Base-by-base conservation (phyloP, 2,797 vertebrate genomes). In the Chloroceryle amazona region DNA sequence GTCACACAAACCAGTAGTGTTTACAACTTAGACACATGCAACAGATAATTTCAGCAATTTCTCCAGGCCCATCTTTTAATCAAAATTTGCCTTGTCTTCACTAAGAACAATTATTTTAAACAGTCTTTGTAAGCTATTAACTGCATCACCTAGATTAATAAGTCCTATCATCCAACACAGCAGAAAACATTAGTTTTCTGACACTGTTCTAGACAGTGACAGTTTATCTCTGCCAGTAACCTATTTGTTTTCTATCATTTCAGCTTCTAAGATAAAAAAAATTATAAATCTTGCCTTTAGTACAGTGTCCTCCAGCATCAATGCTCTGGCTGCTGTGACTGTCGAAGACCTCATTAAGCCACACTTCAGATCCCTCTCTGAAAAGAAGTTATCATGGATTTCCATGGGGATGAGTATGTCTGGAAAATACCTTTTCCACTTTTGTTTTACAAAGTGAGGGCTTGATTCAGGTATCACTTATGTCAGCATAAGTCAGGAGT, bases 291-390 rank as follows among this genome's bases (percentile, higher is more conserved):
- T 91, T 89, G 25, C 47, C 71, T 96, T 26, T 86, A 99, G 99
- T 97, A 99, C 99, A 0, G 99, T 99, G 95, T 99, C 99, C 31
- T 99, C 99, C 97, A 99, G 99, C 93, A 99, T 99, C 93, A 99
- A 99, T 37, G 99, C 99, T 26, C 95, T 99, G 93, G 98, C 99
- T 76, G 98, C 99, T 2, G 99, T 99, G 46, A 99, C 99, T 3
- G 97, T 99, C 3, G 98, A 99, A 97, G 99, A 99, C 79, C 95
- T 99, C 58, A 96, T 99, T 84, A 99, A 96, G 95, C 99, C 99
- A 0, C 46, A 96, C 96, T 97, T 98, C 75, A 81, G 2, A 44
- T 98, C 96, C 3, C 96, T 99, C 70, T 98, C 99, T 70, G 99
- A 99, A 94, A 98, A 95, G 86, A 97, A 98, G 41, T 96, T 99